Base-by-base conservation (phyloP, 2,797 vertebrate genomes). In the Gymnoscopelus microlampas region DNA sequence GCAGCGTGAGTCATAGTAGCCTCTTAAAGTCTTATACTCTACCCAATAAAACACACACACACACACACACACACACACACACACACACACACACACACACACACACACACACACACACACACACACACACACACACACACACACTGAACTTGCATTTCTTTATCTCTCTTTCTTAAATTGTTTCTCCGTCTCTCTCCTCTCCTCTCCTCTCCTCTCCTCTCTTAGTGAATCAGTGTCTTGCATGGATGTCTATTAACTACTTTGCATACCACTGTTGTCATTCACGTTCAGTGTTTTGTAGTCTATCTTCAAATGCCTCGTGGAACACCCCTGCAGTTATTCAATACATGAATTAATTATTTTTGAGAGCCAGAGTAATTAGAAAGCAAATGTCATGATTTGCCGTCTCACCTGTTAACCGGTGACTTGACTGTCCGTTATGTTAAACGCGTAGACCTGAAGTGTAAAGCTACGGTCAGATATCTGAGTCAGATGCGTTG, bases 141-240 rank as follows among this genome's bases (percentile, higher is more conserved):
- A 3, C 26, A 29, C 26, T 68, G 69, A 70, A 83, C 76, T 68
- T 76, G 39, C 44, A 49, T 63, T 24, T 58, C 47, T 26, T 50
- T 63, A 39, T 62, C 67, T 58, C 53, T 58, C 29, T 59, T 26
- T 69, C 62, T 57, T 19, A 19, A 19, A 19, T 19, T 19, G 19
- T 19, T 19, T 19, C 39, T 23, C 11, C 19, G 57, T 76, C 14
- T 51, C 29, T 63, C 58, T 60, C 7, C 5, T 32, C 55, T 4
- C 70, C 76, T 75, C 73, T 78, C 74, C 70, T 77, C 79, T 70
- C 15, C 59, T 44, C 60, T 50, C 61, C 59, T 49, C 71, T 57
- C 76, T 79, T 74, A 66, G 77, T 81, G 78, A 88, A 75, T 87
- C 82, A 74, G 79, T 86, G 82, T 79, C 81, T 83, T 76, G 74